Percentiles rank a stretch among this genome's conserved stretches.
Evolutionary conservation across 2,797 vertebrate species (phyloP).

Genomic region (Xenops minutus): DNA sequence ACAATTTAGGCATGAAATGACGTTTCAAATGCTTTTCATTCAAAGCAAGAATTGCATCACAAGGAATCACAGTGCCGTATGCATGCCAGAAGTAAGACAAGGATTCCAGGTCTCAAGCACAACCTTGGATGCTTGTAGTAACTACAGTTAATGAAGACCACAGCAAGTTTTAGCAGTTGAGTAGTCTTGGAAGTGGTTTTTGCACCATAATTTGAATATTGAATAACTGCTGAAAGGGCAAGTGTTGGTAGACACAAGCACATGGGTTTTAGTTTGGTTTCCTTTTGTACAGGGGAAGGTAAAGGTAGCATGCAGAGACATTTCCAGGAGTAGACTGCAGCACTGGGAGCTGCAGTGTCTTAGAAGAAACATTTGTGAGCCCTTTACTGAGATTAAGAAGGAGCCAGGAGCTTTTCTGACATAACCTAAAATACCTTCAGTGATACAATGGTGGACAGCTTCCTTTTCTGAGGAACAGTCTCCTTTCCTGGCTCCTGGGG

Average conservation of each 20-base stretch:
- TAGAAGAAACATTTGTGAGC: not conserved
- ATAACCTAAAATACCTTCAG: not conserved
- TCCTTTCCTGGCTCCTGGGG: not conserved
- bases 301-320: not conserved
- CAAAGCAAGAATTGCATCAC: not conserved
- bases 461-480: not conserved
- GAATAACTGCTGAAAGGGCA: not conserved
- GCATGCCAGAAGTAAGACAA: not conserved
- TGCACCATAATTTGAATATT: not conserved
- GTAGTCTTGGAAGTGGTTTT: not conserved
- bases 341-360: not conserved
- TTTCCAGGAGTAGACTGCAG: not conserved
- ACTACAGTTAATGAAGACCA: not conserved
- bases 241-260: not conserved
- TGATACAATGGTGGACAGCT: not conserved
- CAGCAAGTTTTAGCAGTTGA: not conserved
- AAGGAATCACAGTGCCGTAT: not conserved
- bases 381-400: not conserved
- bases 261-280: accelerated
- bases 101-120: not conserved
- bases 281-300: not conserved
- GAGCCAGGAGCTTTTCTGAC: not conserved
- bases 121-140: not conserved
- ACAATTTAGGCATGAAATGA: not conserved
- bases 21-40: not conserved